phyloP scores from a whole-genome alignment of 2,888 invertebrate species.

The Campopleginae sp. region DNA sequence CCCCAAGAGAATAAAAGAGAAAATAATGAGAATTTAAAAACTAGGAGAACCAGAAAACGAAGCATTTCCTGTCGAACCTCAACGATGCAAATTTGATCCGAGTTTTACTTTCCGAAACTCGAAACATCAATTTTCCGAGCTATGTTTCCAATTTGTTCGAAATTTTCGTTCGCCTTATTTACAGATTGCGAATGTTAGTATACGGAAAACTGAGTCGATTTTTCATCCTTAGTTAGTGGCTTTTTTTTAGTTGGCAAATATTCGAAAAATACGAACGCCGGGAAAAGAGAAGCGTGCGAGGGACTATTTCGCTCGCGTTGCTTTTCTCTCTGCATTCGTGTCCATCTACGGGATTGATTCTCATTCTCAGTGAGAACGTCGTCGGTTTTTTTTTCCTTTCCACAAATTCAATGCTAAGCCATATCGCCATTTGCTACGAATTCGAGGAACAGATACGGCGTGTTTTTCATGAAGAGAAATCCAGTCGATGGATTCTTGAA shows the following conservation, averaged over 20 bases:
- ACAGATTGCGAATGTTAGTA: conserved; percentile 38
- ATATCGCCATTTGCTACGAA: conserved; percentile 32
- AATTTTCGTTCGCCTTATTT: conserved; percentile 40
- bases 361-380: conserved; percentile 32
- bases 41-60: not conserved
- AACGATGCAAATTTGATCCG: not conserved
- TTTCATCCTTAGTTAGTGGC: conserved; percentile 23
- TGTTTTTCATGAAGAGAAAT: conserved; percentile 8
- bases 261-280: not conserved
- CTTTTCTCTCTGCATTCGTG: conserved; percentile 8
- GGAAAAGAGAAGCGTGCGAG: conserved; percentile 15
- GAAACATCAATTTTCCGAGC: not conserved
- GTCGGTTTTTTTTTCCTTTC: conserved; percentile 30
- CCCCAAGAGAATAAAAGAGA: not conserved
- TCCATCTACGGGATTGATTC: conserved; percentile 15
- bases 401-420: conserved; percentile 43
- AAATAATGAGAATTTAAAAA: not conserved
- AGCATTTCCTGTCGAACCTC: not conserved
- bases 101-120: not conserved
- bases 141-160: conserved; percentile 14
- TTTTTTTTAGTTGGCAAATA: not conserved
- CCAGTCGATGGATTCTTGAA: conserved; percentile 15
- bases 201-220: conserved; percentile 5
- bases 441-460: conserved; percentile 34
- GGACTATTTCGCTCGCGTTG: conserved; percentile 25